Evolutionary conservation across 2,888 invertebrate species (phyloP), one percentile per base, ranked within the genome.

Genomic region (Hydrotaea cyrtoneurina): DNA sequence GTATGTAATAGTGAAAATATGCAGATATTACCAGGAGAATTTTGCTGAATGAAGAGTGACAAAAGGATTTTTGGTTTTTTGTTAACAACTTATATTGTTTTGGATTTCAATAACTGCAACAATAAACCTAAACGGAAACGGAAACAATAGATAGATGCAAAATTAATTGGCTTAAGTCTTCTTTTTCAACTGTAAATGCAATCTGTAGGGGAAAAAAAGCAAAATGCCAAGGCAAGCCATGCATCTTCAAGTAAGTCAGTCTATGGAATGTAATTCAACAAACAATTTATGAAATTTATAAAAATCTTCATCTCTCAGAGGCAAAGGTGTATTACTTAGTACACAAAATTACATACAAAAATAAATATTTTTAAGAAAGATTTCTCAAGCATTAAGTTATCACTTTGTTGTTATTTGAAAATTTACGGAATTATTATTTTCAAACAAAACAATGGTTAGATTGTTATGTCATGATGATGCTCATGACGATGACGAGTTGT

Each of bases 201-300:
- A 50, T 50, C n/a, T 50, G 15, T 5, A 43, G 43, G 15, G n/a
- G 13, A 50, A 50, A 8, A 50, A n/a, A 13, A 13, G 5, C 7
- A 8, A 36, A 39, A 39, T 50, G 50, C n/a, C 15, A 50, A 13
- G 50, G n/a, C 50, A 50, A 13, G n/a, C 50, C 13, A 50, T 50
- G 2, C 50, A 15, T 15, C 39, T 39, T 50, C 50, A n/a, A n/a
- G n/a, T n/a, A n/a, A n/a, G n/a, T n/a, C 15, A 50, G 50, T 50
- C 50, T n/a, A 50, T 50, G 50, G n/a, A 50, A 50, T 50, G 50
- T n/a, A n/a, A 50, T 50, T 50, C n/a, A 50, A 50, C n/a, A 50
- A 50, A 50, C 1, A 50, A 50, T 50, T 15, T 50, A 50, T 50
- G n/a, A n/a, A 50, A 50, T 50, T 50, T 50, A n/a, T 50, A 50